Conservation (phyloP, 1,140 invertebrate species). For the Acromyrmex heyeri region DNA sequence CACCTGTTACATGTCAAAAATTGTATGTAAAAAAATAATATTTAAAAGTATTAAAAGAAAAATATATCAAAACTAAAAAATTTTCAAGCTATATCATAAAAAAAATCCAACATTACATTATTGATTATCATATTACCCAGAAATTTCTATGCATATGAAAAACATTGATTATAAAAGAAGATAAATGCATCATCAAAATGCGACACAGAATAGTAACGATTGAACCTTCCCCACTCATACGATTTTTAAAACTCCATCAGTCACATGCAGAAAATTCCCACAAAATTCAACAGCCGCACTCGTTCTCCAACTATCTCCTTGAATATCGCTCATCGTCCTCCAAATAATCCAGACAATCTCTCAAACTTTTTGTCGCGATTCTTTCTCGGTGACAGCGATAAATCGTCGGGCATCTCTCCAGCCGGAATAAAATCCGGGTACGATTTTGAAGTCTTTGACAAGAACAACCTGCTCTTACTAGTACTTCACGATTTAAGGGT, state of each 20-base stretch:
- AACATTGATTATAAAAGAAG: not conserved
- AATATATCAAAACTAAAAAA: not conserved
- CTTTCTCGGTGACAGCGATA: slow-evolving; percentile 50
- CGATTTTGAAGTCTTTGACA: slow-evolving; percentile 69
- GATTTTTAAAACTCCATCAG: slow-evolving; percentile 40
- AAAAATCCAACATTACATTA: not conserved
- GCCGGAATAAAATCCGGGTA: slow-evolving; percentile 53
- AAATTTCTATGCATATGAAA: not conserved
- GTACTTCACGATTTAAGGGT: slow-evolving; percentile 11
- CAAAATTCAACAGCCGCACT: slow-evolving; percentile 41
- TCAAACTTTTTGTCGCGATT: slow-evolving; percentile 59
- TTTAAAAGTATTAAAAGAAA: not conserved
- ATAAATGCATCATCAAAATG: not conserved
- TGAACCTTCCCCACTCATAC: not conserved
- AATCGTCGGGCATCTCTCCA: slow-evolving; percentile 50
- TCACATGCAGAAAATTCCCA: slow-evolving; percentile 26
- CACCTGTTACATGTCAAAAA: not conserved
- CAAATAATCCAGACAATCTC: slow-evolving; percentile 59
- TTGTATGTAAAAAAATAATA: slow-evolving; percentile 9
- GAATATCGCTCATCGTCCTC: slow-evolving; percentile 60
- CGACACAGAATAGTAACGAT: not conserved
- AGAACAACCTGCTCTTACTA: slow-evolving; percentile 49
- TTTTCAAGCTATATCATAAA: not conserved
- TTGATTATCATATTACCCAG: not conserved
- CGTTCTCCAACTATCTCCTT: slow-evolving; percentile 47